Evolutionary conservation across 2,888 invertebrate species (phyloP), one percentile per base, ranked within the genome.

Genomic region (Zonitis immaculata): DNA sequence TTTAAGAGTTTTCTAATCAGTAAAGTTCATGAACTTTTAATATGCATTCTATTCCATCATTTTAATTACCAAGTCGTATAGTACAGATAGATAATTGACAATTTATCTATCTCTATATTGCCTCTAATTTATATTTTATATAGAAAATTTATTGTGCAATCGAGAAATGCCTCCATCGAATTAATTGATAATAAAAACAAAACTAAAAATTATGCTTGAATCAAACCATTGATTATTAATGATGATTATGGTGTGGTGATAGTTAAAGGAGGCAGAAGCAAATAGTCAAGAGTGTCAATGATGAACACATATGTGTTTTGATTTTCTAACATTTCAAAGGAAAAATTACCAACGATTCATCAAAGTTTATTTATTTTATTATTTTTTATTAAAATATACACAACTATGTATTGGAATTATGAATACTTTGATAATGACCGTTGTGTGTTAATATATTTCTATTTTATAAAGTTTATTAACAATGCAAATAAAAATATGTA

Each of bases 31-130:
- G 44, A 44, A 44, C 44, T 44, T 27, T 28, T 12, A 30, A 14
- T n/a, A 28, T 44, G 44, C 44, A 44, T 44, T 44, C 44, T n/a
- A n/a, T n/a, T n/a, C n/a, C 44, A 27, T 44, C 44, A 27, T n/a
- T n/a, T n/a, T n/a, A 44, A 27, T 7, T 25, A 25, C n/a, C n/a
- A 25, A 25, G 11, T 44, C 44, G 12, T 27, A 20, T 2, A 11
- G 28, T 44, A 16, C 44, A 44, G 44, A 44, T 27, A 27, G 25
- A 44, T 44, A 44, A 44, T 44, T 12, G 16, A 44, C 44, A 27
- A n/a, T n/a, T 16, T 44, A 44, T 44, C 44, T 26, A 11, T 44
- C 27, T 26, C 44, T 27, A 26, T 26, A 9, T 28, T 27, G n/a
- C n/a, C n/a, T n/a, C n/a, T n/a, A n/a, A n/a, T n/a, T n/a, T n/a